Percentiles rank a stretch among this genome's conserved stretches.
Evolutionary conservation across 2,888 invertebrate species (phyloP).

Genomic region (Lasioglossum pauxillum): DNA sequence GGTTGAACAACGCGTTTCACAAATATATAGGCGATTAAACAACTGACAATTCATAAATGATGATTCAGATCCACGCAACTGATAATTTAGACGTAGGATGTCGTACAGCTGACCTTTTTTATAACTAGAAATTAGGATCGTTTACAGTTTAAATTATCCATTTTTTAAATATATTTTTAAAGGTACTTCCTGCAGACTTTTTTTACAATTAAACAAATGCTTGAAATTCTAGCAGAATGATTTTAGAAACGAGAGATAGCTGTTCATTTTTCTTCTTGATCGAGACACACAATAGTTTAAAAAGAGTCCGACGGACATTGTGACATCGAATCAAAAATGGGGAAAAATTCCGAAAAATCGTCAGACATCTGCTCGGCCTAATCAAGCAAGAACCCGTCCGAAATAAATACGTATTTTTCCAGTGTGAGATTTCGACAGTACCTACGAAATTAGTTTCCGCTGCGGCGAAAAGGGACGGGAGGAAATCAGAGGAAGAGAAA

Average conservation of each 20-base stretch:
- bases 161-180: no score
- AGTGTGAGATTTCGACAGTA: constrained; percentile 50
- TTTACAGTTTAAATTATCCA: no score
- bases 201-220: not conserved
- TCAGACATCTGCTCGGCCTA: not conserved
- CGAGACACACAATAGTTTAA: no score
- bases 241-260: not conserved
- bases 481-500: constrained; percentile 21
- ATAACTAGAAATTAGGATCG: no score
- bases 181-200: no score
- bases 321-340: not conserved
- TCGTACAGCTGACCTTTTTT: no score
- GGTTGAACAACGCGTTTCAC: constrained; percentile 46
- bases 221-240: not conserved
- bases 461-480: not conserved
- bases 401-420: constrained; percentile 57
- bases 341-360: not conserved
- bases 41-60: not conserved
- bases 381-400: not conserved
- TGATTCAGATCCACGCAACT: not conserved
- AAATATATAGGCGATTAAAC: constrained; percentile 55
- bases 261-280: no score
- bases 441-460: constrained; percentile 69
- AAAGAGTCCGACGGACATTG: not conserved
- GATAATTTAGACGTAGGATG: not conserved